phyloP scores from a whole-genome alignment of 2,113 vertebrate genomes.

The Callipepla squamata region DNA sequence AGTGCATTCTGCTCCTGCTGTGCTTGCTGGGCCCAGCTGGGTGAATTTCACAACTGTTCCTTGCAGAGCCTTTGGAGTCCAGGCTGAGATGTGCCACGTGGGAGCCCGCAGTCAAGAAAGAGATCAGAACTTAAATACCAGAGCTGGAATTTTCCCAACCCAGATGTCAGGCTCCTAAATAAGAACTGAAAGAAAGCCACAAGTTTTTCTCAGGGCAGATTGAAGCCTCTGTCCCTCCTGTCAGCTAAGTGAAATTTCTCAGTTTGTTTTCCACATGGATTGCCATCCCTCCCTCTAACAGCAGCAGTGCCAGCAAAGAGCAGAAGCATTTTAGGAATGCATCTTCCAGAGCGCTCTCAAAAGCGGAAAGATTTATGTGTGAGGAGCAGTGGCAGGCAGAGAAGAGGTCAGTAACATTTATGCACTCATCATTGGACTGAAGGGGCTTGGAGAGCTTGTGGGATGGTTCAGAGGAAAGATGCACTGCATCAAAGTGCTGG shows the following conservation, averaged over 20 bases:
- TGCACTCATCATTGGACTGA: background rate
- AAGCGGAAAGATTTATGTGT: background rate
- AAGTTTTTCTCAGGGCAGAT: background rate
- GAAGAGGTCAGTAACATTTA: slow-evolving; percentile 20
- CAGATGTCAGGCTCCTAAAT: background rate
- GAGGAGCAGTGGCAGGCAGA: slow-evolving; percentile 1
- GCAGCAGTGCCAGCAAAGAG: background rate
- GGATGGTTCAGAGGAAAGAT: background rate
- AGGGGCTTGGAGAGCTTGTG: slow-evolving; percentile 23
- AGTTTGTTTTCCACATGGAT: slow-evolving; percentile 2
- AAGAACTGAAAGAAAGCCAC: background rate
- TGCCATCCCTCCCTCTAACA: background rate
- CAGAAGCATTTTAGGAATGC: slow-evolving; percentile 32
- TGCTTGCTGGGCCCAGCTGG: background rate
- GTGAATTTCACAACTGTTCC: background rate
- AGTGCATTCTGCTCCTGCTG: background rate
- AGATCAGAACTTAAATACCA: background rate
- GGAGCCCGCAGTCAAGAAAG: background rate
- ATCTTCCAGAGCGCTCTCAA: slow-evolving; percentile 42
- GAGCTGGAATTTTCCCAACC: background rate
- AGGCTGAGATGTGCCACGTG: background rate
- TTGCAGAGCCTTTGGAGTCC: background rate
- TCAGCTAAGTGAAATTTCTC: background rate
- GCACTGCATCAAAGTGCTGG: background rate
- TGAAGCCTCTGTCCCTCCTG: slow-evolving; percentile 1